Evolutionary conservation across 1,140 invertebrate genomes (phyloP), one percentile per base, ranked within the genome.

Genomic region (Maconellicoccus hirsutus): DNA sequence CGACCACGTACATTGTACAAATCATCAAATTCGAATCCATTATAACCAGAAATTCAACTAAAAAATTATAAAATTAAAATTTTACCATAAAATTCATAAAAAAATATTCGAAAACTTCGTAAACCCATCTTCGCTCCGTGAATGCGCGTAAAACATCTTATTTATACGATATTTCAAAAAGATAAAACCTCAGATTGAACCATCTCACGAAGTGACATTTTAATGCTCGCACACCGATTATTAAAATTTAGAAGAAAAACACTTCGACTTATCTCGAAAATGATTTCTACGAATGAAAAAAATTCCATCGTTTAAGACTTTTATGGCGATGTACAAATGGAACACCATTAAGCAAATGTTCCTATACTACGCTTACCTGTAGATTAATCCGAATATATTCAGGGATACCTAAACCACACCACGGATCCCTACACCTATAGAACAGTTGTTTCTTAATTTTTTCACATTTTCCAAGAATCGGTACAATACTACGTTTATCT

Each of bases 261-360:
- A 52, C 42, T 33, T 12, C 29, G 29, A 16, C 42, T 52, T 52
- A 52, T 52, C 42, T 52, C 10, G 42, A 16, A 52, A 52, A 52
- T 19, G 42, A 52, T 52, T 52, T 52, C 42, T 8, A 14, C 2
- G 12, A 3, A 52, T 8, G 16, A 16, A 52, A 19, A 52, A 52
- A 52, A 33, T 52, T 52, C 42, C 42, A 52, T 52, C 42, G 42
- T 52, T 52, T 52, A 52, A 52, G 42, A 52, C 42, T 52, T 52
- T 52, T 52, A 52, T 52, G 42, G 42, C 42, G n/a, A 52, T 52
- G 42, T 52, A 52, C 42, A 52, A 52, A 52, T 52, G 42, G 42
- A 52, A 52, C 42, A 16, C 42, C 42, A 52, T 52, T 52, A 52
- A 52, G 42, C 42, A 52, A 52, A 52, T 52, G 42, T 52, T 52